These are phyloP conservation scores for Melospiza melodia DNA, from an alignment of 2,113 vertebrate species.

Conservation along the genomic window DNA sequence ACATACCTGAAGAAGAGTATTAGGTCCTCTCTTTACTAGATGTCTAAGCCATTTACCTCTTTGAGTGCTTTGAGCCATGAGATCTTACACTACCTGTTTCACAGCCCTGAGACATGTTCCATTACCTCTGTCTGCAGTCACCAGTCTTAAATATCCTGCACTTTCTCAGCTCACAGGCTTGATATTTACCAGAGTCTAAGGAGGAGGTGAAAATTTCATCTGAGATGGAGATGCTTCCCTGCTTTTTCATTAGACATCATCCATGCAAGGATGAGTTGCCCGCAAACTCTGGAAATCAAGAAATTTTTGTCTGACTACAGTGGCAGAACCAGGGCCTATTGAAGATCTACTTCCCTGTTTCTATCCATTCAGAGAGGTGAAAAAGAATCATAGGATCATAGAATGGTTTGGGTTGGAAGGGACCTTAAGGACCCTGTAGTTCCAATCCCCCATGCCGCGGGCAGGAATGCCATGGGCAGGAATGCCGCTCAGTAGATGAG, in stretches of 20 bases:
- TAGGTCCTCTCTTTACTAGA: not conserved
- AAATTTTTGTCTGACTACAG: not conserved
- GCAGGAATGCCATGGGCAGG: not conserved
- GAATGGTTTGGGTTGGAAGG: not conserved
- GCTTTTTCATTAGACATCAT: not conserved
- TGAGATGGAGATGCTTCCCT: not conserved
- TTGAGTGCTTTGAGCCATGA: not conserved
- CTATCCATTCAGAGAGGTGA: not conserved
- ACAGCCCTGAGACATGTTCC: not conserved
- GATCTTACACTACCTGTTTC: not conserved
- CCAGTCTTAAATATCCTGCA: not conserved
- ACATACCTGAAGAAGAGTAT: not conserved
- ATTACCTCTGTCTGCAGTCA: not conserved
- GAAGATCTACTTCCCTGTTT: not conserved
- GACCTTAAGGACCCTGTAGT: not conserved
- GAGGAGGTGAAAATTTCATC: not conserved
- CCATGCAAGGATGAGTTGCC: not conserved
- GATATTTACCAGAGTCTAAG: not conserved
- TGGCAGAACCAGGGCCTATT: not conserved
- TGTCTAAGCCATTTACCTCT: not conserved
- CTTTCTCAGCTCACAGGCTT: not conserved
- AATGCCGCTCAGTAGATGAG: fast-evolving
- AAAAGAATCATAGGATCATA: not conserved
- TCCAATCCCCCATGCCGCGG: not conserved
- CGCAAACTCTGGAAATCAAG: not conserved